Conservation (phyloP, 2,797 vertebrate genomes). For the Aselliscus stoliczkanus region DNA sequence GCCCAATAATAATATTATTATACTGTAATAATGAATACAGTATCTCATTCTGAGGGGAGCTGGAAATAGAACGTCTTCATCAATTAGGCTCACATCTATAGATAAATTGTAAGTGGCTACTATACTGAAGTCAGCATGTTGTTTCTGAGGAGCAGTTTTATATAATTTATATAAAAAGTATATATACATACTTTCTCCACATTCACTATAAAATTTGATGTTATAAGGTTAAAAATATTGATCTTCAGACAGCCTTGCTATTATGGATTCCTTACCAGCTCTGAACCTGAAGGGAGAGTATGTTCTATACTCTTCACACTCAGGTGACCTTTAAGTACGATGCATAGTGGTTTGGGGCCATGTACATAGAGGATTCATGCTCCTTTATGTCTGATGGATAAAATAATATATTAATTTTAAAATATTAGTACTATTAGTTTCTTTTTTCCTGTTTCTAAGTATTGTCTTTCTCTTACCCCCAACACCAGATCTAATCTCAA, state of each 20-base stretch:
- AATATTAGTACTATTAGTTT: not conserved
- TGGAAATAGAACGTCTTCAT: not conserved
- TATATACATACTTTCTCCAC: not conserved
- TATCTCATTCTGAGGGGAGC: not conserved
- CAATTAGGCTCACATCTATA: not conserved
- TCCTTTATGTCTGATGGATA: not conserved
- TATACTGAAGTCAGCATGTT: not conserved
- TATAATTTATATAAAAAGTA: too few relatives aligned
- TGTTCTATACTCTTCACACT: not conserved
- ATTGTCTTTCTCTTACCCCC: not conserved
- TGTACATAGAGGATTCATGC: not conserved
- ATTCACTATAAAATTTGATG: not conserved
- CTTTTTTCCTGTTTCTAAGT: not conserved
- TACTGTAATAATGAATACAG: not conserved
- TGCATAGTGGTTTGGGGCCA: not conserved
- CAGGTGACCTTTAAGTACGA: not conserved
- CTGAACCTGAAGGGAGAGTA: not conserved
- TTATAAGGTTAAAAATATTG: not conserved
- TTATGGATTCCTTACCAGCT: not conserved
- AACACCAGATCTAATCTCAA: not conserved
- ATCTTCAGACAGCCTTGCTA: not conserved
- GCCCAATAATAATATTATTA: not conserved
- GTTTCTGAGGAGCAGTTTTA: not conserved
- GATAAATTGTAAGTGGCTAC: not conserved
- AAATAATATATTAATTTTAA: not conserved